Conservation (phyloP, 2,888 invertebrate species). For the Helicoverpa assulta region DNA sequence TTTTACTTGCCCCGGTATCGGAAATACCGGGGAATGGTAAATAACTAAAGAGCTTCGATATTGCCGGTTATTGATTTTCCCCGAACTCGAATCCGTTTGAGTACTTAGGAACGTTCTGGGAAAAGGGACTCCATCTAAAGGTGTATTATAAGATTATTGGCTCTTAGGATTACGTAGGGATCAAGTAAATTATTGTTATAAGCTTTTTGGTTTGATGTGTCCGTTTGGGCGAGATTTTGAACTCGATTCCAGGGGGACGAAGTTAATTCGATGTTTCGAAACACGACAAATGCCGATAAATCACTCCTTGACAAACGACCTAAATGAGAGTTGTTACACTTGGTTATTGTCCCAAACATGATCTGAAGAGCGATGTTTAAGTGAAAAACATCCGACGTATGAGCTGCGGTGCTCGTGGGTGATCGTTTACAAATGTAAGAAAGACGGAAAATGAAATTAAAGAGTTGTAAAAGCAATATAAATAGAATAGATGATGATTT, state of each 20-base stretch:
- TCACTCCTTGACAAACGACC: not conserved
- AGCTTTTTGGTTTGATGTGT: slow-evolving; percentile 5
- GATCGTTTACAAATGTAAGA: not conserved
- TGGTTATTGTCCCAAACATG: slow-evolving; percentile 32
- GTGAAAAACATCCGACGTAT: slow-evolving; percentile 42
- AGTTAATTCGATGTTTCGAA: not conserved
- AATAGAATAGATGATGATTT: too few relatives aligned
- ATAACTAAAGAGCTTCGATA: slow-evolving; percentile 54
- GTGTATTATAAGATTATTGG: slow-evolving; percentile 55
- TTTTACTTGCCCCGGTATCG: slow-evolving; percentile 23
- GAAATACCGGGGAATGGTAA: slow-evolving; percentile 38
- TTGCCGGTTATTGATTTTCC: slow-evolving; percentile 55
- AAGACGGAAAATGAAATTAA: not conserved
- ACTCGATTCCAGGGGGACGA: not conserved
- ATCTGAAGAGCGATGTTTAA: slow-evolving; percentile 33
- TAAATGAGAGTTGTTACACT: not conserved
- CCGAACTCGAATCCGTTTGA: slow-evolving; percentile 33
- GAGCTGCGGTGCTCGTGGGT: slow-evolving; percentile 3
- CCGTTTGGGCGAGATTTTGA: not conserved
- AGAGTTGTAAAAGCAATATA: too few relatives aligned
- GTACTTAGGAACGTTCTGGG: slow-evolving; percentile 33
- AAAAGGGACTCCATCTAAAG: slow-evolving; percentile 42
- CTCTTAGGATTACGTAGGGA: slow-evolving; percentile 29
- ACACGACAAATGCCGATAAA: slow-evolving; percentile 13
- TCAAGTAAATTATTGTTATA: slow-evolving; percentile 28